Conservation (phyloP, 2,888 invertebrate genomes). For the Oegoconia quadripuncta region DNA sequence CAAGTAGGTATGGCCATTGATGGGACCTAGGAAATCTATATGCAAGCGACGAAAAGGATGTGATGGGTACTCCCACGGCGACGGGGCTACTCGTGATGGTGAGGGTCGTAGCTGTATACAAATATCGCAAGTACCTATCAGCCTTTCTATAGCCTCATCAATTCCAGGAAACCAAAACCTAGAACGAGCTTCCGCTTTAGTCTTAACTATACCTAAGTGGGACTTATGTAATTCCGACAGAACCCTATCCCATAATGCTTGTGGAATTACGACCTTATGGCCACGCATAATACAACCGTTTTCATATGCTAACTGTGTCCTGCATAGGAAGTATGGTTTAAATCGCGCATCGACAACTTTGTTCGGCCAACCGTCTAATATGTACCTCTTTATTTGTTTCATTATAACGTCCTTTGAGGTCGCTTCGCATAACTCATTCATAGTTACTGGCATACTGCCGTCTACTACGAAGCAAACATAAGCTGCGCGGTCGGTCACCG, state of each 20-base stretch:
- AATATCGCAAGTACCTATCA: background rate
- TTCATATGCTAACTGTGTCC: constrained; percentile 1
- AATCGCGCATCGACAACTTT: background rate
- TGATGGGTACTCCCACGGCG: constrained; percentile 5
- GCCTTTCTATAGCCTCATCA: background rate
- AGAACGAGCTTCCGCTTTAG: constrained; percentile 3
- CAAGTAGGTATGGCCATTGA: constrained; percentile 13
- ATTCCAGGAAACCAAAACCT: constrained; percentile 7
- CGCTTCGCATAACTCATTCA: constrained; percentile 1
- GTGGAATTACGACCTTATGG: constrained; percentile 1
- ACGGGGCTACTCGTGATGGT: constrained; percentile 4
- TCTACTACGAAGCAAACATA: background rate
- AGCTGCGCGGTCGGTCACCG: background rate
- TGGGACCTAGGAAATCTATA: constrained; percentile 22
- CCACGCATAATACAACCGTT: constrained; percentile 6
- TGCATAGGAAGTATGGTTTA: background rate
- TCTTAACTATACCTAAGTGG: constrained; percentile 2
- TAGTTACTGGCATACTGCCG: background rate
- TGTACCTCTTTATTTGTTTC: background rate
- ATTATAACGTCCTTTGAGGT: background rate
- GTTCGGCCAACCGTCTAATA: constrained; percentile 9
- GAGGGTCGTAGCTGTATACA: constrained; percentile 1
- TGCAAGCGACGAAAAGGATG: constrained; percentile 1
- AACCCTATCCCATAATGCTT: background rate
- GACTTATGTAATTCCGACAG: constrained; percentile 1